phyloP scores from a whole-genome alignment of 2,797 vertebrate species.

The Micropoecilia bifurca region DNA sequence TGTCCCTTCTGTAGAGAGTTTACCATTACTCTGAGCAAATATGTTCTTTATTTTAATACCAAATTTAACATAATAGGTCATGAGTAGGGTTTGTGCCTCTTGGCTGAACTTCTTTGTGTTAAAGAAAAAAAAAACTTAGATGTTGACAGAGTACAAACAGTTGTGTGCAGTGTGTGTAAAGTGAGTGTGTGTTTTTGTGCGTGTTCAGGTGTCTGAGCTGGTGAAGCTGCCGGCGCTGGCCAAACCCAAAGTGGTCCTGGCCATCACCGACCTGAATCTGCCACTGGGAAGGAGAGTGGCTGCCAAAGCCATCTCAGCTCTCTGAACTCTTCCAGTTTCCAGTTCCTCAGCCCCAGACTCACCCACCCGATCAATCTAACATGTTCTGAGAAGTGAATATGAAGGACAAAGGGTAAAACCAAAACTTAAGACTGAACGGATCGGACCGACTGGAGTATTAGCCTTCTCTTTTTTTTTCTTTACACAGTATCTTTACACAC shows the following conservation, averaged over 20 bases:
- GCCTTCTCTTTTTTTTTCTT: neutral
- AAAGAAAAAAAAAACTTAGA: neutral
- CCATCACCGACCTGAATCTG: constrained; percentile 94
- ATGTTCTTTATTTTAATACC: no score
- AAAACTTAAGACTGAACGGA: neutral
- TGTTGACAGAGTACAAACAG: neutral
- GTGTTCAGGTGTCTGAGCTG: constrained; percentile 90
- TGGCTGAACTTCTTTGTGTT: neutral
- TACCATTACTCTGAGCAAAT: neutral
- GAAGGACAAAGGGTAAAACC: neutral
- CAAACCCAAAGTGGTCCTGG: constrained; percentile 92
- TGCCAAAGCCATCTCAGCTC: constrained; percentile 92
- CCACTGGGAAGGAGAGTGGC: constrained; percentile 94
- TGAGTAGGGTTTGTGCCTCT: neutral
- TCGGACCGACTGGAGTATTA: neutral
- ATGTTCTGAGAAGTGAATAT: neutral
- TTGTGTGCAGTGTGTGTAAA: neutral
- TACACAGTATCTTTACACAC: neutral
- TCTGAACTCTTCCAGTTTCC: constrained; percentile 71
- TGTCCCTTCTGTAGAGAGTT: neutral
- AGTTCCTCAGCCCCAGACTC: neutral
- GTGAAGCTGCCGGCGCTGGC: constrained; percentile 95
- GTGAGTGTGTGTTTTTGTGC: constrained; percentile 1
- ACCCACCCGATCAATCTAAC: neutral
- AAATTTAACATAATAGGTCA: neutral